phyloP scores from a whole-genome alignment of 2,797 vertebrate species.

The Myripristis murdjan region DNA sequence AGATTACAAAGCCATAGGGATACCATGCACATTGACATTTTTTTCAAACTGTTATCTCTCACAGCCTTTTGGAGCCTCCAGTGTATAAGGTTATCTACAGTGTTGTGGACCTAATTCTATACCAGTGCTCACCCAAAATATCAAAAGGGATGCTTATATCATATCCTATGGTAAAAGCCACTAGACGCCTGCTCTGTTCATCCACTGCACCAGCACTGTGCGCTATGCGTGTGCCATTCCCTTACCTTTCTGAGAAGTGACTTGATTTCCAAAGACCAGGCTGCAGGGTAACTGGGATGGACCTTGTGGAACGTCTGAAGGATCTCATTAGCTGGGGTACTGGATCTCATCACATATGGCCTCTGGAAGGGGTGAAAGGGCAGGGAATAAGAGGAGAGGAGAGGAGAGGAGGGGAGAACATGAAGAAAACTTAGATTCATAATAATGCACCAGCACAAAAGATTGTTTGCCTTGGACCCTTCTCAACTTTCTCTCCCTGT shows the following conservation, averaged over 20 bases:
- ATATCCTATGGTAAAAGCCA: not conserved
- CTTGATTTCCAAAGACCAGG: slow-evolving; percentile 93
- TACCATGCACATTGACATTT: too few species aligned
- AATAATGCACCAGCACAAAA: not conserved
- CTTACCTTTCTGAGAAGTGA: slow-evolving; percentile 89
- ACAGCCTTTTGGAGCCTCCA: too few species aligned
- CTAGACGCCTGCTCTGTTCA: too few species aligned
- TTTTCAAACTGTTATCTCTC: too few species aligned
- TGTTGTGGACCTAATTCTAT: not conserved
- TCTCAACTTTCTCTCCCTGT: not conserved
- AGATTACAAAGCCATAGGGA: too few species aligned
- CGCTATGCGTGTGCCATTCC: not conserved
- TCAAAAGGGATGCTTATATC: not conserved
- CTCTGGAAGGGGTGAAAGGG: slow-evolving; percentile 84
- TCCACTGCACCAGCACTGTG: not conserved
- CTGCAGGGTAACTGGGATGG: slow-evolving; percentile 89
- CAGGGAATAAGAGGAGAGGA: not conserved
- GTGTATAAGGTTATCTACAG: not conserved
- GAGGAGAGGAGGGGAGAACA: not conserved
- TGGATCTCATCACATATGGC: slow-evolving; percentile 94
- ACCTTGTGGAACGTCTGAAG: slow-evolving; percentile 90
- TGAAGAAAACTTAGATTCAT: slow-evolving; percentile 16
- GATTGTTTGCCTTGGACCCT: slow-evolving; percentile 13
- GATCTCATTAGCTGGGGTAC: slow-evolving; percentile 89
- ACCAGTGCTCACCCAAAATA: not conserved